Evolutionary conservation across 2,113 vertebrate genomes (phyloP), one percentile per base, ranked within the genome.

Genomic region (Antechinus stuartii): DNA sequence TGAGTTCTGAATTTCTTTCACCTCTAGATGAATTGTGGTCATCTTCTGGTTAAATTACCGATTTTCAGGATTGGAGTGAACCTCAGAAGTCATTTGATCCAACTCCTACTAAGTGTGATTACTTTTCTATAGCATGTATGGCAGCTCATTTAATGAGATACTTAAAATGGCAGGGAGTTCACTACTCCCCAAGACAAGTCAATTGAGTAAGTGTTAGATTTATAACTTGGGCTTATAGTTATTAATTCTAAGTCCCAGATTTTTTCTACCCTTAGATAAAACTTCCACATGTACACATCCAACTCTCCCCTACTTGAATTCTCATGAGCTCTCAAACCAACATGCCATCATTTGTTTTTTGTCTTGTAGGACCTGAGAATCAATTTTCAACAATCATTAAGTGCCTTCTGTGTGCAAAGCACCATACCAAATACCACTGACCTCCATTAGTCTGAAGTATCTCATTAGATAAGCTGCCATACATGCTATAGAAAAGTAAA

Each of bases 251-350:
- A 84, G 16, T n/a, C n/a, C 35, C 19, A 6, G n/a, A 84, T 42
- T 84, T n/a, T n/a, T 84, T 84, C 68, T 84, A 42, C n/a, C n/a
- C 16, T 84, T 42, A 42, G 35, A 84, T 1, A 42, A 84, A 84
- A 22, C 35, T n/a, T 84, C 1, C 35, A 42, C 49, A 92, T n/a
- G 61, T 22, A 53, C 27, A 89, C 93, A 95, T 76, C 3, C 3
- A 95, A 92, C 12, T 3, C 0, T 92, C 27, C 91, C 4, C 92
- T 54, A 19, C 68, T 91, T 52, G n/a, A 95, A 95, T 92, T 56
- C 4, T 90, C 91, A 93, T 53, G 90, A 35, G 52, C 54, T 92
- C 76, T 96, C 3, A 8, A 90, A 35, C 3, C 54, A 94, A 94
- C 26, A 42, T 84, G n/a, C n/a, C 19, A 16, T 22, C 49, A 89